These are phyloP conservation scores for Cossypha polioptera DNA, from an alignment of 2,797 vertebrate species.

Conservation along the genomic window DNA sequence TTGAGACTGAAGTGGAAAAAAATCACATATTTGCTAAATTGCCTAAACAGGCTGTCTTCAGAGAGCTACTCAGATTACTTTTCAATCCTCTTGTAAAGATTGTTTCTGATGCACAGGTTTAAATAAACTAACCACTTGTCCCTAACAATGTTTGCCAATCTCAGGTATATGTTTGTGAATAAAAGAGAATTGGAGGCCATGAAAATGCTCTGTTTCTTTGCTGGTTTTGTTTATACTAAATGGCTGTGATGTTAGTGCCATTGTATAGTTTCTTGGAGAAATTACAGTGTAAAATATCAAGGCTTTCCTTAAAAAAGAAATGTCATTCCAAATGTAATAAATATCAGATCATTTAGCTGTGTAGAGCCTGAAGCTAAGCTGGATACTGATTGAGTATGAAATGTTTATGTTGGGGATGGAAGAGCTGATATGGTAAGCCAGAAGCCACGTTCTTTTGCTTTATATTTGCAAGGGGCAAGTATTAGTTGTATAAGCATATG, in stretches of 20 bases:
- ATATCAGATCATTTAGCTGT: neutral
- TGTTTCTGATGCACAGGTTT: neutral
- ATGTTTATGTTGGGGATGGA: constrained; percentile 40
- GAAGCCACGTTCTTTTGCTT: constrained; percentile 30
- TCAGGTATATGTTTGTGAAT: neutral
- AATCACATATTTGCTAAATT: neutral
- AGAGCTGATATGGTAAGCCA: constrained; percentile 8
- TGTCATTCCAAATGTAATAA: constrained; percentile 24
- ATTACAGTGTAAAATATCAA: constrained; percentile 19
- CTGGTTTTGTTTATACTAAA: constrained; percentile 8
- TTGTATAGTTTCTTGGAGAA: constrained; percentile 7
- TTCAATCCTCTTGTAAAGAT: neutral
- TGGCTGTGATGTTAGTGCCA: neutral
- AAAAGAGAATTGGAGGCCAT: neutral
- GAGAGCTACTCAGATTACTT: constrained; percentile 4
- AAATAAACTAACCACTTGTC: neutral
- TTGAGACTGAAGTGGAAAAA: constrained; percentile 35
- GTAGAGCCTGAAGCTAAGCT: constrained; percentile 41
- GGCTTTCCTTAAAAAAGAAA: constrained; percentile 30
- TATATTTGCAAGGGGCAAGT: neutral
- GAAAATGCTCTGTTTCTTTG: neutral
- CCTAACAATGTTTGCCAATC: neutral
- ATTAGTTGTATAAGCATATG: neutral
- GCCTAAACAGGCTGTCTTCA: neutral
- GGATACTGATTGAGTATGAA: constrained; percentile 56